phyloP scores from a whole-genome alignment of 2,113 vertebrate genomes.

The Halichoerus grypus region DNA sequence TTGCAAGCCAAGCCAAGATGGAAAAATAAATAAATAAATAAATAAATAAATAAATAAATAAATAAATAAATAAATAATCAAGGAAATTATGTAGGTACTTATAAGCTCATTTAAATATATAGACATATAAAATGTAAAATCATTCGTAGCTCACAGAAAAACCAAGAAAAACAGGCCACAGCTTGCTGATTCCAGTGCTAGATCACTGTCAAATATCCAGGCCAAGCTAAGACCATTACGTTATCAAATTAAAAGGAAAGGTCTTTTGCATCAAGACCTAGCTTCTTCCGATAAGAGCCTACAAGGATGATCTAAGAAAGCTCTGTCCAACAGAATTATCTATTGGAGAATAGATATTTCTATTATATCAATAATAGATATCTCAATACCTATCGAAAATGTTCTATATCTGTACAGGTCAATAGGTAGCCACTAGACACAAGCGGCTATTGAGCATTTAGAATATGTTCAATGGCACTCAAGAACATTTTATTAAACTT shows the following conservation, averaged over 20 bases:
- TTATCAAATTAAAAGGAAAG: background rate
- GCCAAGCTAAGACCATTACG: background rate
- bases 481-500: background rate
- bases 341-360: background rate
- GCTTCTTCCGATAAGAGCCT: background rate
- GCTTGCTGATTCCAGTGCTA: background rate
- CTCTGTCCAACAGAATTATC: background rate
- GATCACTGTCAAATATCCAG: background rate
- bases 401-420: background rate
- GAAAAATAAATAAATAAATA: background rate
- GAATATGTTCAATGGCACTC: background rate
- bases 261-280: background rate
- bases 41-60: background rate
- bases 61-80: background rate
- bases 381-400: background rate
- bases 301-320: background rate
- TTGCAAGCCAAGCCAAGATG: background rate
- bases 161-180: background rate
- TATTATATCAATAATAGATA: background rate
- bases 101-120: slow-evolving; percentile 16
- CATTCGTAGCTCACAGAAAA: background rate
- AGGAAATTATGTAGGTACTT: background rate
- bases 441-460: background rate
- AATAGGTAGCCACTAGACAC: background rate
- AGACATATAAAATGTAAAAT: background rate